These are phyloP conservation scores for Lithosia quadra DNA, from an alignment of 2,888 invertebrate genomes.

Conservation along the genomic window DNA sequence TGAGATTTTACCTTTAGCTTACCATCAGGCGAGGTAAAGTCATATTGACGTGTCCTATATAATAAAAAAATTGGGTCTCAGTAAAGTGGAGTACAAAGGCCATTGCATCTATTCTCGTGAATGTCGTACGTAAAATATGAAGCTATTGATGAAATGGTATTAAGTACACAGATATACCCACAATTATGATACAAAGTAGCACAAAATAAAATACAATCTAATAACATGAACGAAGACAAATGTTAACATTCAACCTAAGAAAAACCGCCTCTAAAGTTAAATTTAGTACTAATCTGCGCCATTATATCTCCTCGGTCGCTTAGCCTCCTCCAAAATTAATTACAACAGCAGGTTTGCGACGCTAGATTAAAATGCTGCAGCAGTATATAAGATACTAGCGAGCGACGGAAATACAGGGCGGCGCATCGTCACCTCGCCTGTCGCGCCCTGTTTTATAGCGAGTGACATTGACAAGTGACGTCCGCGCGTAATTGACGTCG, in stretches of 20 bases:
- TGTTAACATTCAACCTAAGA: background rate
- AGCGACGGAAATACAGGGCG: slow-evolving; percentile 22
- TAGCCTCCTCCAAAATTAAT: slow-evolving; percentile 38
- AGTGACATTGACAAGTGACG: slow-evolving; percentile 40
- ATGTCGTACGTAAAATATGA: too few species aligned
- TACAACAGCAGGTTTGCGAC: slow-evolving; percentile 32
- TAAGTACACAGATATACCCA: too few species aligned
- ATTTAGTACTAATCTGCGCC: slow-evolving; percentile 15
- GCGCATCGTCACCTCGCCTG: slow-evolving; percentile 23
- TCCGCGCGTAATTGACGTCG: slow-evolving; percentile 47
- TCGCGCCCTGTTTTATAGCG: slow-evolving; percentile 29
- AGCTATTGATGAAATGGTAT: too few species aligned
- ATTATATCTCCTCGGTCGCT: slow-evolving; percentile 17
- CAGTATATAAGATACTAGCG: slow-evolving; percentile 20
- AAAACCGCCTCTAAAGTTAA: slow-evolving; percentile 13
- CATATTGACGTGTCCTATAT: too few species aligned
- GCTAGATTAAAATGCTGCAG: slow-evolving; percentile 29
- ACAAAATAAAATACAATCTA: background rate
- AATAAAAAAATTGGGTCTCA: too few species aligned
- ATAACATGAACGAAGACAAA: background rate
- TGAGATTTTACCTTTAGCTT: too few species aligned
- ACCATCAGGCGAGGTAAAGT: too few species aligned
- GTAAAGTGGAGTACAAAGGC: too few species aligned
- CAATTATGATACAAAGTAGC: too few species aligned
- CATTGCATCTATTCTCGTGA: too few species aligned